Percentiles rank a stretch among this genome's conserved stretches.
Conservation (phyloP, 2,888 invertebrate species). For the Drosophila borealis region DNA sequence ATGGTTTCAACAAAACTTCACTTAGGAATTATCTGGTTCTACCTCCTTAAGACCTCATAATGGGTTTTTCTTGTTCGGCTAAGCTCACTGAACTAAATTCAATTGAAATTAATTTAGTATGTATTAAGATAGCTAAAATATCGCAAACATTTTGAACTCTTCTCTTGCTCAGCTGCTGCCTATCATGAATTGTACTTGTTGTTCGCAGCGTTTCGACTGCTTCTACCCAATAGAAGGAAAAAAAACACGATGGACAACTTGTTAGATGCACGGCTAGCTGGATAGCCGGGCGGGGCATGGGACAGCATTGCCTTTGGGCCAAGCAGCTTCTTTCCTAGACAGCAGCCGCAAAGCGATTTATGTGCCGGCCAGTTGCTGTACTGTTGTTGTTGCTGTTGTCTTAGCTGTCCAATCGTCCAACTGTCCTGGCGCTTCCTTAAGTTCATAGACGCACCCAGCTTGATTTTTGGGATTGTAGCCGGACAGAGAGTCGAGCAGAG, state of each 20-base stretch:
- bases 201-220: conserved; percentile 27
- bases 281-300: not conserved
- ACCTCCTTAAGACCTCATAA: too few relatives aligned
- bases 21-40: too few relatives aligned
- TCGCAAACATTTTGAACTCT: too few relatives aligned
- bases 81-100: too few relatives aligned
- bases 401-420: conserved; percentile 5
- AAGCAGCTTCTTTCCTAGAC: conserved; percentile 45
- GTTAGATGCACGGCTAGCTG: conserved; percentile 40
- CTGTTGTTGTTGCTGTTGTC: conserved; percentile 5
- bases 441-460: conserved; percentile 44
- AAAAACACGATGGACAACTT: conserved; percentile 53
- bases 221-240: conserved; percentile 35
- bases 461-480: conserved; percentile 40
- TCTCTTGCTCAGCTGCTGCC: not conserved
- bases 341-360: conserved; percentile 49
- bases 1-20: too few relatives aligned
- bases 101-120: too few relatives aligned
- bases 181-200: conserved; percentile 31
- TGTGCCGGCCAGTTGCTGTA: conserved; percentile 35
- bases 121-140: too few relatives aligned
- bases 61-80: too few relatives aligned
- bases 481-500: conserved; percentile 16
- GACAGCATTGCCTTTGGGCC: conserved; percentile 29
- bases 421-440: conserved; percentile 26